Base-by-base conservation (phyloP, 2,888 invertebrate species). In the Pandemis cinnamomeana region DNA sequence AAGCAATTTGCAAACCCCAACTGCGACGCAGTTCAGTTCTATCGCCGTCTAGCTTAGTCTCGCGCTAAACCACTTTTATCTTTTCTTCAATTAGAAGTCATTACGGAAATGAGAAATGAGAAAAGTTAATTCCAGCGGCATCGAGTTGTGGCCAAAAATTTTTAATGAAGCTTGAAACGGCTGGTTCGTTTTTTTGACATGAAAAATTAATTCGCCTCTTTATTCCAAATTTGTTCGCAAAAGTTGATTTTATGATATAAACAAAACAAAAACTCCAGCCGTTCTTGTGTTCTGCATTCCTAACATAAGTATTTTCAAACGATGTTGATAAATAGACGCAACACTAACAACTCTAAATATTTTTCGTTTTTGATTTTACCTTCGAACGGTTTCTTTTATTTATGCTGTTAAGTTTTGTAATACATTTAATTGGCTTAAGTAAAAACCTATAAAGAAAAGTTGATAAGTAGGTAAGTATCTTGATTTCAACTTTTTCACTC, bases 21-120 rank as follows among this genome's bases (percentile, higher is more conserved):
- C 48, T 66, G 69, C 66, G 48, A 42, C 69, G 64, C 41, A 67
- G 60, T 70, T 71, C 66, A 61, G 66, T 71, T 46, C 44, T 71
- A 74, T 67, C 53, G 27, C n/a, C 67, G 44, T 41, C 67, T 74
- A 74, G 74, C 55, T 71, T 55, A 71, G 74, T 55, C 61, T 60
- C 48, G 51, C 66, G 69, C 77, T 72, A 72, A 80, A 79, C 75
- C 78, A 81, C 78, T 83, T 83, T 84, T 79, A 82, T 80, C 79
- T 82, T 85, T 84, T 82, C 86, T 87, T 86, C 83, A 89, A 89
- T 90, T 88, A 88, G 80, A 80, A 85, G 86, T 90, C 88, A 91
- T 92, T 91, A 90, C 81, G 81, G 86, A 89, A 91, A 91, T 91
- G 89, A 91, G 87, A 90, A 91, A 91, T 90, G 89, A 86, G 86